phyloP scores from a whole-genome alignment of 2,797 vertebrate genomes.

The Poecilia gillii region DNA sequence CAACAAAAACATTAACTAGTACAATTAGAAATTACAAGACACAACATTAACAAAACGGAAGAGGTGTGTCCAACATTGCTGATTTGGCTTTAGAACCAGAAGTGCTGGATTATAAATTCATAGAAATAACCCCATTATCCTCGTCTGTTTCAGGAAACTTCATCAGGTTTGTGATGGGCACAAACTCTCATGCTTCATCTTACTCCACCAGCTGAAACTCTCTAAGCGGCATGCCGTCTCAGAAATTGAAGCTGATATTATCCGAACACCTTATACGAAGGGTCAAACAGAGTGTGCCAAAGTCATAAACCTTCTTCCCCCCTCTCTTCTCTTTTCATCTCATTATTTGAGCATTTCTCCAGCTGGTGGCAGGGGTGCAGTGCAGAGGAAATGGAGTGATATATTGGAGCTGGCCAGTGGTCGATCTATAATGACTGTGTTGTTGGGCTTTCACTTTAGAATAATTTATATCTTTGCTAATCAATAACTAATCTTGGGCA shows the following conservation, averaged over 20 bases:
- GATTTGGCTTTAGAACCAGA: too few relatives aligned
- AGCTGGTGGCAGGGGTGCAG: slow-evolving; percentile 63
- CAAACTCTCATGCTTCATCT: slow-evolving; percentile 32
- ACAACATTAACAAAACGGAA: too few relatives aligned
- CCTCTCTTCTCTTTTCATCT: slow-evolving; percentile 46
- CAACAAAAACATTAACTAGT: too few relatives aligned
- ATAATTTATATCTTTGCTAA: slow-evolving; percentile 83
- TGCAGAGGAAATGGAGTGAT: slow-evolving; percentile 75
- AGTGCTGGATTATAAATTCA: not conserved
- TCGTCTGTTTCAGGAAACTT: not conserved
- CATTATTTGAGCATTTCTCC: slow-evolving; percentile 77
- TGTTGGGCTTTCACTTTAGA: slow-evolving; percentile 82
- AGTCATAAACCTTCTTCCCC: slow-evolving; percentile 70
- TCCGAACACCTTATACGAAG: slow-evolving; percentile 62
- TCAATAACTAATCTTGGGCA: slow-evolving; percentile 86
- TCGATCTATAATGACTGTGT: slow-evolving; percentile 80
- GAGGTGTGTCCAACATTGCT: too few relatives aligned
- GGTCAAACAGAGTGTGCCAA: slow-evolving; percentile 75
- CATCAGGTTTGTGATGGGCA: not conserved
- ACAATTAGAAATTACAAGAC: too few relatives aligned
- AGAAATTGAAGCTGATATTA: slow-evolving; percentile 58
- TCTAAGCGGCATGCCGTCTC: slow-evolving; percentile 42
- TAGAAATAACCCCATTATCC: not conserved
- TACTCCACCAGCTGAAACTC: slow-evolving; percentile 52
- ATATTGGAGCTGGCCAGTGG: slow-evolving; percentile 76